Evolutionary conservation across 1,140 invertebrate genomes (phyloP).

Genomic region (Stegodyphus mimosarum): DNA sequence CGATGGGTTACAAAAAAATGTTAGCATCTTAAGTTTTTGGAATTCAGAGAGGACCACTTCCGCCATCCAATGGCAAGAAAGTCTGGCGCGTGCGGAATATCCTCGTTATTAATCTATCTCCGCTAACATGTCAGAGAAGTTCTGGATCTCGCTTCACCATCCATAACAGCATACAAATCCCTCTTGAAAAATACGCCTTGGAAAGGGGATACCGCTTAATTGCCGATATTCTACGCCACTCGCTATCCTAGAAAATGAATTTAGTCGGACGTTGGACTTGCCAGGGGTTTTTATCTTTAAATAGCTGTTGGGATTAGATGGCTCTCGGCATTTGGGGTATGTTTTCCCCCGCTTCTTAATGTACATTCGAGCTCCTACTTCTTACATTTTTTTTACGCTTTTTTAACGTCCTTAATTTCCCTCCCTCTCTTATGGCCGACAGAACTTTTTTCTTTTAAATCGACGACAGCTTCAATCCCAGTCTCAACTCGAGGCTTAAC

Average conservation of each 20-base stretch:
- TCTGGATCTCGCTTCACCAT: conserved; percentile 35
- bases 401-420: conserved; percentile 50
- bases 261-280: conserved; percentile 51
- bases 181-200: conserved; percentile 55
- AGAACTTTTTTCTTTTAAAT: conserved; percentile 34
- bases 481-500: conserved; percentile 32
- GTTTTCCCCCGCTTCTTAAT: conserved; percentile 32
- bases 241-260: conserved; percentile 58
- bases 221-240: conserved; percentile 56
- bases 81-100: background rate
- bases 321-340: conserved; percentile 56
- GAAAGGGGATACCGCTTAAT: conserved; percentile 59
- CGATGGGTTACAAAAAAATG: no score
- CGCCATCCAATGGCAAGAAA: no score
- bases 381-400: conserved; percentile 9
- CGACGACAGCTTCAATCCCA: conserved; percentile 51
- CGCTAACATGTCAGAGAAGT: conserved; percentile 59
- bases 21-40: no score
- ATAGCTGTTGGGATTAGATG: conserved; percentile 59
- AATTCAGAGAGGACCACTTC: no score
- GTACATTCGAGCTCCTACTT: conserved; percentile 23
- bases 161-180: conserved; percentile 58
- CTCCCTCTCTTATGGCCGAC: conserved; percentile 28
- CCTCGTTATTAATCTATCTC: conserved; percentile 59
- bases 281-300: conserved; percentile 59